Base-by-base conservation (phyloP, 1,140 invertebrate species). In the Aphidius gifuensis region DNA sequence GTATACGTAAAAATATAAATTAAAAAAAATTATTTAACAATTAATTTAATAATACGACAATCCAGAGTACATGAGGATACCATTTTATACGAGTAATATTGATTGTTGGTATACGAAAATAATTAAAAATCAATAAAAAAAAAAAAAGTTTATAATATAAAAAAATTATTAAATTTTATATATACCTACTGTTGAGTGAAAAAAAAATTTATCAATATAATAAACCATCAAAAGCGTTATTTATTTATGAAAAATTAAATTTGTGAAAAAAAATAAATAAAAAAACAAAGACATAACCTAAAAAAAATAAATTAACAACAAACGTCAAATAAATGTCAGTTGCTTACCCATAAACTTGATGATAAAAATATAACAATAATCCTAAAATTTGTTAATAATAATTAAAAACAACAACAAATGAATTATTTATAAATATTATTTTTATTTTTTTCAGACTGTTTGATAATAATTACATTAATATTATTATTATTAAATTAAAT, bases 1-100 rank as follows among this genome's bases (percentile, higher is more conserved):
- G 66, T 68, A 68, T 68, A 68, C 66, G 66, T 68, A 66, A 68
- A 62, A 64, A 62, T 54, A 58, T 32, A 45, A 61, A 54, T n/a
- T 6, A 61, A 61, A 53, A 49, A 9, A 51, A 51, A 60, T 9
- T 4, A 9, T 7, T 4, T 40, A 8, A 40, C 5, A 42, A 40
- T 54, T 42, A 54, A 46, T 6, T 8, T 8, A 16, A 47, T 47
- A 46, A 58, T 56, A 60, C 65, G 65, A 66, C 65, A 66, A 66
- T 66, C 65, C 61, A 61, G 54, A 60, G 32, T 57, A 58, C 45
- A 63, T 23, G 47, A 60, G 53, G 54, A 63, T 54, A 62, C 64
- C 64, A 65, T 62, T 62, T 62, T 65, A 65, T 65, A 58, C 56
- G 42, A 40, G 49, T 54, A 60, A 40, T 60, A 48, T 58, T 32